phyloP scores from a whole-genome alignment of 35 echinoderm and acorn worm genomes.

The Diadema setosum region DNA sequence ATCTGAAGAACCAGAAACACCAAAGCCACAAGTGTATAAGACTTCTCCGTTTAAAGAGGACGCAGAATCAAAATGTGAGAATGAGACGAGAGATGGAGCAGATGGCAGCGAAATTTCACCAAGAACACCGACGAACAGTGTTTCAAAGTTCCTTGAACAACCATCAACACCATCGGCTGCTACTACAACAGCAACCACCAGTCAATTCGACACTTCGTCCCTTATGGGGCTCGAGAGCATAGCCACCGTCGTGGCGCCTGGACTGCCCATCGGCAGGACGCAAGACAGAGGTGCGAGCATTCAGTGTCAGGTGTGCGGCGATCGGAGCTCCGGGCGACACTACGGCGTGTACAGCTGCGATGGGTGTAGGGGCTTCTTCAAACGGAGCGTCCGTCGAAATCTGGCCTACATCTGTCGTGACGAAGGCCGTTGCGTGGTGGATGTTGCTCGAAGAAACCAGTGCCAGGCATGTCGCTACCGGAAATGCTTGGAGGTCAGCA shows the following conservation, averaged over 20 bases:
- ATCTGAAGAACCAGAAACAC: too few species aligned
- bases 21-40: too few species aligned
- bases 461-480: slow-evolving; percentile 94
- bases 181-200: neutral
- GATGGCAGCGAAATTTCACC: too few species aligned
- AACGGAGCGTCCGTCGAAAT: slow-evolving; percentile 93
- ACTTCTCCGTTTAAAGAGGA: too few species aligned
- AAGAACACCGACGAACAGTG: too few species aligned
- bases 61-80: too few species aligned
- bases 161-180: too few species aligned
- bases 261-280: neutral
- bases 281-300: slow-evolving; percentile 54
- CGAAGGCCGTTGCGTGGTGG: slow-evolving; percentile 64
- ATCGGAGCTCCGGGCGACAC: slow-evolving; percentile 90
- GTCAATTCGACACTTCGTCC: neutral
- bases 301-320: slow-evolving; percentile 84
- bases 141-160: too few species aligned
- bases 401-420: slow-evolving; percentile 91
- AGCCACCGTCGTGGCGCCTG: neutral
- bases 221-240: neutral
- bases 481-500: slow-evolving; percentile 81
- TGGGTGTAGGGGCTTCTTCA: slow-evolving; percentile 98
- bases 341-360: slow-evolving; percentile 99
- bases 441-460: slow-evolving; percentile 87
- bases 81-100: too few species aligned